phyloP scores from a whole-genome alignment of 2,797 vertebrate species.

The Bovichtus variegatus region DNA sequence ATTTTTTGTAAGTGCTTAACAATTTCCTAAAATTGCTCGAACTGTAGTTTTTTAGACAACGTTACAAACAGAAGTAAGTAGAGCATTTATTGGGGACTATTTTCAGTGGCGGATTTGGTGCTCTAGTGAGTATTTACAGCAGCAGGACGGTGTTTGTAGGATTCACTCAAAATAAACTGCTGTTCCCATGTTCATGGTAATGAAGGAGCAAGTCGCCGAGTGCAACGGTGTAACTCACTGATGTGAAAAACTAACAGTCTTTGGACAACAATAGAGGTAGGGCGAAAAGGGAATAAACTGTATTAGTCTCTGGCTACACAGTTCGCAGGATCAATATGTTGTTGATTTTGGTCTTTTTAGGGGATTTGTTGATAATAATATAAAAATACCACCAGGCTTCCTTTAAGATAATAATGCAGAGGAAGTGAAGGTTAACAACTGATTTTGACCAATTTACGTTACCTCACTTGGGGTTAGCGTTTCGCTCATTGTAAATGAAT shows the following conservation, averaged over 20 bases:
- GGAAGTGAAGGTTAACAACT: conserved; percentile 1
- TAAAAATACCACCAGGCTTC: background rate
- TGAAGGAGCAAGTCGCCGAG: conserved; percentile 11
- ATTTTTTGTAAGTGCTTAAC: too few relatives aligned
- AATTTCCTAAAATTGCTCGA: background rate
- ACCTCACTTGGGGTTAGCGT: background rate
- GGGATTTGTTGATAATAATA: conserved; percentile 1
- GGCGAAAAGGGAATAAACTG: background rate
- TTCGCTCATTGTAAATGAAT: conserved; percentile 13
- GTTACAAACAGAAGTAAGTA: conserved; percentile 10
- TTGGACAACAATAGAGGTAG: background rate
- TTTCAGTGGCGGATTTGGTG: conserved; percentile 19
- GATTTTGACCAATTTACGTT: conserved; percentile 1
- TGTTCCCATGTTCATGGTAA: conserved; percentile 4
- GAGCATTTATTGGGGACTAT: conserved; percentile 12
- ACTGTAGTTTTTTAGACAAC: conserved; percentile 8
- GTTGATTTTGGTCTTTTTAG: conserved; percentile 5
- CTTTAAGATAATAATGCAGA: background rate
- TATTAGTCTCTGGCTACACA: conserved; percentile 9
- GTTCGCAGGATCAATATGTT: background rate
- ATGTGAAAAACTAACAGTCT: conserved; percentile 15
- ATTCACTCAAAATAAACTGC: conserved; percentile 26
- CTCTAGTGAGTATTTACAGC: conserved; percentile 13
- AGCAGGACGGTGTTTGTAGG: conserved; percentile 27
- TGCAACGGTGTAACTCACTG: background rate